Percentiles rank a stretch among this genome's conserved stretches.
Evolutionary conservation across 2,113 vertebrate genomes (phyloP).

Genomic region (Semicossyphus pulcher): DNA sequence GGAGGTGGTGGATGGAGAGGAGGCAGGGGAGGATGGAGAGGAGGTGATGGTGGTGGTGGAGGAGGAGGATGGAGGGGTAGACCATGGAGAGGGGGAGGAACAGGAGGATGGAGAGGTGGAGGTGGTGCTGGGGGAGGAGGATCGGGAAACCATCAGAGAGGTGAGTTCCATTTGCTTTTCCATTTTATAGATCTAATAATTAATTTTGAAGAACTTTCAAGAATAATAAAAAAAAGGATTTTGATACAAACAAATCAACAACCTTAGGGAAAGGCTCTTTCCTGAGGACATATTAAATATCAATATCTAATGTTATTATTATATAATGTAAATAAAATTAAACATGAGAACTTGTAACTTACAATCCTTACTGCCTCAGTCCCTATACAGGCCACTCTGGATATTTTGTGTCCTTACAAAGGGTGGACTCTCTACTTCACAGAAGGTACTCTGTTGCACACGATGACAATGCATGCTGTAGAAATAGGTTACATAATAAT

Average conservation of each 20-base stretch:
- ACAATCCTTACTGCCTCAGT: conserved; percentile 25
- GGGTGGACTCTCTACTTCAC: conserved; percentile 97
- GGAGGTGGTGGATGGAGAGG: conserved; percentile 26
- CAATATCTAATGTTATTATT: neutral
- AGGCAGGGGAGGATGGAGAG: conserved; percentile 4
- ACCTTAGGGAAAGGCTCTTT: neutral
- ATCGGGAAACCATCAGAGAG: conserved; percentile 56
- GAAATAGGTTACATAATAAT: too few species aligned
- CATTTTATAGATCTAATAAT: neutral
- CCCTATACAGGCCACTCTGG: conserved; percentile 84
- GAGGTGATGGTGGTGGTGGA: conserved; percentile 44
- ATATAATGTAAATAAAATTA: neutral
- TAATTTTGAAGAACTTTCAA: too few species aligned
- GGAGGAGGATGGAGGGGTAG: neutral
- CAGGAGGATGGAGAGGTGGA: conserved; percentile 1
- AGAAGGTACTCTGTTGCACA: conserved; percentile 84
- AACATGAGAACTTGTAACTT: neutral
- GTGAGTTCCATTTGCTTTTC: conserved; percentile 18
- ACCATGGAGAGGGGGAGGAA: conserved; percentile 4
- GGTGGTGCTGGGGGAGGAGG: conserved; percentile 11
- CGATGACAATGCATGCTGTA: neutral
- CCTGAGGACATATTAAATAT: neutral
- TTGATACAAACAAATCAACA: neutral
- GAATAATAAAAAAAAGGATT: too few species aligned
- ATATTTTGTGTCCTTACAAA: conserved; percentile 89